A percentile compares a stretch with the other conserved stretches of the same genome.
Evolutionary conservation across 1,140 invertebrate species (phyloP).

Genomic region (Caenorhabditis tropicalis): DNA sequence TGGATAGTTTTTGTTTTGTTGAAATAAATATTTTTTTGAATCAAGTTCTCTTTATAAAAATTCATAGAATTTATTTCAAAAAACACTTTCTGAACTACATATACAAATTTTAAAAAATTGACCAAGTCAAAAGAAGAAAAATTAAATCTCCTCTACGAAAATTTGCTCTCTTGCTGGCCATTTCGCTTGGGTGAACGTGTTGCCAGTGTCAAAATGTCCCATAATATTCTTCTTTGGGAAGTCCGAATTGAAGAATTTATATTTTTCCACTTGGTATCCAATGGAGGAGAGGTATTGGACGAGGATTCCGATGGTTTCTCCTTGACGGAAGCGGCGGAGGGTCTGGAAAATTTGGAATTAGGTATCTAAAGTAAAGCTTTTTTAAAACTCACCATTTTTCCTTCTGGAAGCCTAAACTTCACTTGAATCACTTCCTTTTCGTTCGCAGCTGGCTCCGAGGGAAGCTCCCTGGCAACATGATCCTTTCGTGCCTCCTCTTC

Average conservation of each 20-base stretch:
- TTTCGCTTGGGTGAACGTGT: neutral
- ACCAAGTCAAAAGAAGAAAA: too few relatives aligned
- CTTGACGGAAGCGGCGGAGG: slow-evolving; percentile 33
- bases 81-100: too few relatives aligned
- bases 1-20: too few relatives aligned
- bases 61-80: too few relatives aligned
- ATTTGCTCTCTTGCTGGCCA: slow-evolving; percentile 43
- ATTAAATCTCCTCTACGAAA: slow-evolving; percentile 36
- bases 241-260: slow-evolving; percentile 38
- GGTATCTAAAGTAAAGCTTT: neutral
- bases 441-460: neutral
- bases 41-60: too few relatives aligned
- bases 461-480: neutral
- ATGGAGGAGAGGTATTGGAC: neutral
- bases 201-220: neutral
- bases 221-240: slow-evolving; percentile 49
- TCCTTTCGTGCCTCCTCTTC: neutral
- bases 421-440: neutral
- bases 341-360: neutral
- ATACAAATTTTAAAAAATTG: too few relatives aligned
- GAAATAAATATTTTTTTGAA: too few relatives aligned
- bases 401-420: slow-evolving; percentile 44
- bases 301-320: neutral
- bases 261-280: slow-evolving; percentile 20
- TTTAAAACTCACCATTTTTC: neutral